Conservation (phyloP, 1,140 invertebrate species). For the Zeugodacus cucurbitae region DNA sequence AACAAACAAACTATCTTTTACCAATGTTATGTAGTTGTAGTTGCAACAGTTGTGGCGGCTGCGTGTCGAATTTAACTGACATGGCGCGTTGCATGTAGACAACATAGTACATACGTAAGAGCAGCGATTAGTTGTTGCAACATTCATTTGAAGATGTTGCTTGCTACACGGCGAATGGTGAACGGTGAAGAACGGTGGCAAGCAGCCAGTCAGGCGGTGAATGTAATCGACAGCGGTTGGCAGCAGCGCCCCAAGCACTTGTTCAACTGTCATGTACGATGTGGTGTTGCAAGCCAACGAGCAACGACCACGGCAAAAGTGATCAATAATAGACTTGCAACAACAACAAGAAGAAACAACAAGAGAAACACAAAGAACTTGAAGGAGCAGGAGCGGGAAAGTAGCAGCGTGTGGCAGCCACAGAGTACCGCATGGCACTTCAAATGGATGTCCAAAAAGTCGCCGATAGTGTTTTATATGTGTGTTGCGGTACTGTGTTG, state of each 20-base stretch:
- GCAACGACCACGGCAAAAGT: neutral
- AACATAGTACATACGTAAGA: neutral
- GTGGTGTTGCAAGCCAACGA: constrained; percentile 7
- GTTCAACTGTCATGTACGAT: constrained; percentile 35
- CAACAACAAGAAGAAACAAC: neutral
- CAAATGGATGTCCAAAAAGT: constrained; percentile 21
- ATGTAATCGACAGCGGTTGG: constrained; percentile 18
- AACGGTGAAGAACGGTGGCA: neutral
- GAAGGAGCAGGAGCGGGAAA: neutral
- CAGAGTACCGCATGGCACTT: neutral
- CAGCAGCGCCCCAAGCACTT: constrained; percentile 13
- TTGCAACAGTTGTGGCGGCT: neutral
- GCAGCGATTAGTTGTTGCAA: constrained; percentile 7
- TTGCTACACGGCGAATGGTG: neutral
- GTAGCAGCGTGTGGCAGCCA: neutral
- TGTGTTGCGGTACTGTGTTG: neutral
- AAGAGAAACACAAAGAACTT: too few species aligned
- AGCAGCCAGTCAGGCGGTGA: neutral
- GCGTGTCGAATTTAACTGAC: constrained; percentile 22
- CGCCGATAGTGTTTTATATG: neutral
- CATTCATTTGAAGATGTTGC: neutral
- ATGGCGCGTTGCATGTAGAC: neutral
- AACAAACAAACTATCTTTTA: neutral
- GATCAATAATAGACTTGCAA: constrained; percentile 35
- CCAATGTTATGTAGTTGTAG: neutral